Evolutionary conservation across 2,888 invertebrate genomes (phyloP), one percentile per base, ranked within the genome.

Genomic region (Acleris emargana): DNA sequence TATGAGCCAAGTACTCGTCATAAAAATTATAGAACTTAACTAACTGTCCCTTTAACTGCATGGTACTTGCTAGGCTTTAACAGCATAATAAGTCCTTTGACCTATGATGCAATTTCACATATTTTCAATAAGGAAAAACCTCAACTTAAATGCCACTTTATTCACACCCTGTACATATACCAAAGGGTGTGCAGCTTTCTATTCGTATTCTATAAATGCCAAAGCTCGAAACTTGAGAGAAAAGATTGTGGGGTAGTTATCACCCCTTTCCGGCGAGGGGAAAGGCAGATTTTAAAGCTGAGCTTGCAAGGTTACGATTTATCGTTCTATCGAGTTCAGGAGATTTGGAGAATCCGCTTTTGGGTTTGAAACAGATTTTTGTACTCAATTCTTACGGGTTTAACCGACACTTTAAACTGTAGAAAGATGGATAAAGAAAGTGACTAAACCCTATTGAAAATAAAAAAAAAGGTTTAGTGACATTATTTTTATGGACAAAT

Each of bases 181-280:
- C 9, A 16, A 7, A 32, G 58, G 58, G 54, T 58, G 54, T 61
- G 69, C 68, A 63, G 59, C 76, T 78, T 81, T 78, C 80, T 76
- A 81, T 80, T 82, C 78, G 76, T 79, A 82, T 84, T 87, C 87
- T 87, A 86, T 85, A 84, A 84, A 84, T 82, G 86, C 86, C 85
- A 80, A 78, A 80, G 79, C 74, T 74, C 75, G 74, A 77, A 71
- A 72, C 72, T 74, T 76, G 77, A 76, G 79, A 75, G 73, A 74
- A 81, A 78, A 79, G 78, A 80, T 79, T 80, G 75, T 72, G 66
- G 72, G 71, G 76, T 59, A 78, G 79, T 80, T 74, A 73, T 72
- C 73, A 69, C 74, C 73, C 71, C 62, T 68, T 69, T 64, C 69
- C 66, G 54, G 68, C 50, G 59, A 68, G 67, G 68, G 64, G 64